Evolutionary conservation across 2,113 vertebrate genomes (phyloP).

Genomic region (Pipa parva): DNA sequence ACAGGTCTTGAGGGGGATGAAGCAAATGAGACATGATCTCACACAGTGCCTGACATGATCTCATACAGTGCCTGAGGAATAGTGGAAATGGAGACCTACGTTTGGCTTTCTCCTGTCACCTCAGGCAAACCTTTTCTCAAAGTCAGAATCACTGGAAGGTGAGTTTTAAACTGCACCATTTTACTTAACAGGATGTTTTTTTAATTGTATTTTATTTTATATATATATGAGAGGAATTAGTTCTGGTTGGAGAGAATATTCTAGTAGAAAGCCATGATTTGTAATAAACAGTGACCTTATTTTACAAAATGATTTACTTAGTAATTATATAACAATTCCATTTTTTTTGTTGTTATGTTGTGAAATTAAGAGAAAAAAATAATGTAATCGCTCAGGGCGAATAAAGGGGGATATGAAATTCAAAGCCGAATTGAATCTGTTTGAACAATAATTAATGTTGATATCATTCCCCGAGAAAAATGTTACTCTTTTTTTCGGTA

Average conservation of each 20-base stretch:
- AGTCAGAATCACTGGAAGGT: background rate
- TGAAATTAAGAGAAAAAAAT: too few relatives aligned
- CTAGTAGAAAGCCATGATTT: background rate
- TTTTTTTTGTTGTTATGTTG: background rate
- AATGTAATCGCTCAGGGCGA: too few relatives aligned
- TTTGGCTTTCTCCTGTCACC: background rate
- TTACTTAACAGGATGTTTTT: background rate
- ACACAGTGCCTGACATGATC: too few relatives aligned
- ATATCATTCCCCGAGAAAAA: too few relatives aligned
- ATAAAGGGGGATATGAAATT: too few relatives aligned
- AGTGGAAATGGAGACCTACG: background rate
- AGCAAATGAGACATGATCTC: background rate
- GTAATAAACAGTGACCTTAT: background rate
- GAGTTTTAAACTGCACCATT: background rate
- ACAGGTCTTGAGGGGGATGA: slow-evolving; percentile 1
- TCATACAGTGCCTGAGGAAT: background rate
- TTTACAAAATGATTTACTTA: background rate
- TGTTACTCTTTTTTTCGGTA: too few relatives aligned
- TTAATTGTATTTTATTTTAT: background rate
- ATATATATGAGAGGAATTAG: background rate
- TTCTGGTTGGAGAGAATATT: background rate
- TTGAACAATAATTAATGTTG: too few relatives aligned
- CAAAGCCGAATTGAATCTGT: too few relatives aligned
- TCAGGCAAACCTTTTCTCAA: background rate
- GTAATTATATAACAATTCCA: background rate